These are phyloP conservation scores for Porites rus DNA, from an alignment of 92 coral and sea anemone genomes.

Conservation along the genomic window DNA sequence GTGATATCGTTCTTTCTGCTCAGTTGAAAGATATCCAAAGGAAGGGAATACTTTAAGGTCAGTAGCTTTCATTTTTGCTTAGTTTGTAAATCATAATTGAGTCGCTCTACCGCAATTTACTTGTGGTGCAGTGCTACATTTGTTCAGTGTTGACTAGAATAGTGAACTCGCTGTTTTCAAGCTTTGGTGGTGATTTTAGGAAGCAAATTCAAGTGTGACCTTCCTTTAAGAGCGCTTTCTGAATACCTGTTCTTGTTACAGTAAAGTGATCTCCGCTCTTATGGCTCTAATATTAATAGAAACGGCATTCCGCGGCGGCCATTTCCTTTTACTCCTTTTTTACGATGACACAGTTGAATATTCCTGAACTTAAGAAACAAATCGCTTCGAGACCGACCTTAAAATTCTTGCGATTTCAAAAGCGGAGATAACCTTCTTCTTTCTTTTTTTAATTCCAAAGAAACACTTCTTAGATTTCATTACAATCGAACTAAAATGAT, in stretches of 20 bases:
- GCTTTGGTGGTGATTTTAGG: not conserved
- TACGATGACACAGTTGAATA: too few relatives aligned
- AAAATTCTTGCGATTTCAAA: not conserved
- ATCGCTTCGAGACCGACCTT: not conserved
- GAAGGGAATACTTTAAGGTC: not conserved
- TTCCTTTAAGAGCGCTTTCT: not conserved
- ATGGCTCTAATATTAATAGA: not conserved
- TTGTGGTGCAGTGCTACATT: not conserved
- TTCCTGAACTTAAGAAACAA: not conserved
- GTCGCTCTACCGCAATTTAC: not conserved
- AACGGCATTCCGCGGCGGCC: not conserved
- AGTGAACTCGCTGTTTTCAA: not conserved
- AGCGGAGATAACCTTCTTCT: not conserved
- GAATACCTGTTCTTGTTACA: not conserved
- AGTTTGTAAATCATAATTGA: not conserved
- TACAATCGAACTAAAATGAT: not conserved
- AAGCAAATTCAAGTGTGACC: not conserved
- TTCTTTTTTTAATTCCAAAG: not conserved
- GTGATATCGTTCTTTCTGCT: constrained; percentile 4
- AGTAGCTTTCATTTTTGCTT: not conserved
- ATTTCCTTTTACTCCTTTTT: not conserved
- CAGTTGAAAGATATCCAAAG: not conserved
- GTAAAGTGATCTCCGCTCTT: not conserved
- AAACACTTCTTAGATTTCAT: not conserved
- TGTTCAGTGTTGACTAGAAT: not conserved